Conservation (phyloP, 2,888 invertebrate genomes). For the Oxytorus armatus region DNA sequence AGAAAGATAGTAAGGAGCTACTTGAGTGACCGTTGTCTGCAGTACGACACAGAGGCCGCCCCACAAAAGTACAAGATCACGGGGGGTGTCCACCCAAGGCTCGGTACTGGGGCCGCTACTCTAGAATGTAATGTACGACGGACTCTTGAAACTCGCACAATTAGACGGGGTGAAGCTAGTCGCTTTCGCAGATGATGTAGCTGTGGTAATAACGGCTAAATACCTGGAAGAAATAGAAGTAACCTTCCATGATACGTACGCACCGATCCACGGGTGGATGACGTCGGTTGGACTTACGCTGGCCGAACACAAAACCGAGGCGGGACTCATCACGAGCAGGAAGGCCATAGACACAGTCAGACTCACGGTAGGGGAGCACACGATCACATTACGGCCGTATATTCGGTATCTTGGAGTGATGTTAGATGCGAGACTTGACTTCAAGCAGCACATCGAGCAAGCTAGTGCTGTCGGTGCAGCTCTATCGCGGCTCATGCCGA, state of each 20-base stretch:
- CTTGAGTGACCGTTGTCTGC: too few relatives aligned
- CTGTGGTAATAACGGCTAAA: too few relatives aligned
- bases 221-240: too few relatives aligned
- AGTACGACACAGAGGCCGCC: too few relatives aligned
- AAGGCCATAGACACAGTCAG: conserved; percentile 46
- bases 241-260: neutral
- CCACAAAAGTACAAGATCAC: neutral
- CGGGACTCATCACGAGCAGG: conserved; percentile 48
- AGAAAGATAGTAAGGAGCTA: conserved; percentile 17
- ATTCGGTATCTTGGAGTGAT: too few relatives aligned
- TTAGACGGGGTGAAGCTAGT: too few relatives aligned
- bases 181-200: too few relatives aligned
- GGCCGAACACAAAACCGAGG: conserved; percentile 63
- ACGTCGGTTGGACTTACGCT: conserved; percentile 22
- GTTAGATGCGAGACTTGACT: too few relatives aligned
- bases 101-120: neutral
- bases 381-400: conserved; percentile 13
- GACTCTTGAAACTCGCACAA: too few relatives aligned
- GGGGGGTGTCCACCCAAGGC: neutral
- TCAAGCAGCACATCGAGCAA: too few relatives aligned
- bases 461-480: neutral
- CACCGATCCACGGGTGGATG: conserved; percentile 11
- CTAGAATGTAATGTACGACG: too few relatives aligned
- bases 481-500: conserved; percentile 65
- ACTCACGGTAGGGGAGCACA: conserved; percentile 38